Evolutionary conservation across 2,797 vertebrate species (phyloP), one percentile per base, ranked within the genome.

Genomic region (Gymnoscopelus braueri): DNA sequence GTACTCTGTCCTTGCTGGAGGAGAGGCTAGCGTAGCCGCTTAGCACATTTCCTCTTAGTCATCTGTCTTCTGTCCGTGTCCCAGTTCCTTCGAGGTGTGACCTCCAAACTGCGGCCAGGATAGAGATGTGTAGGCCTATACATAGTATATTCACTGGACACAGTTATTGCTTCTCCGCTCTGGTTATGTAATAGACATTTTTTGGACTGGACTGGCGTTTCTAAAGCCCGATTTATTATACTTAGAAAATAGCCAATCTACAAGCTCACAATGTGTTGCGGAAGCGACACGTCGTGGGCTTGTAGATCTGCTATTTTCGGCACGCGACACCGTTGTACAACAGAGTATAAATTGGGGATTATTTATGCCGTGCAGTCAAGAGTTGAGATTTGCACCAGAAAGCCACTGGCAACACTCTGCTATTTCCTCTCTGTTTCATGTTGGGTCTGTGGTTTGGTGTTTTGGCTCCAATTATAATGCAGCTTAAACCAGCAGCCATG

Each of bases 361-460:
- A 11, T 14, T 14, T 50, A 7, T 14, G 60, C 23, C 65, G 54
- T 65, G 52, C 58, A 35, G 63, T 70, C 61, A 57, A 50, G 39
- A 71, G 57, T 72, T 39, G 47, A 67, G 44, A 15, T 57, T 72
- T 0, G 2, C 68, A 47, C 6, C 48, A 69, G 29, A 59, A 78
- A 69, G 62, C 67, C 66, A 47, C 39, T 26, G 56, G 67, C 58
- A 69, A 65, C 61, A 29, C 62, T 64, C 35, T 49, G 5, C 63
- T 55, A 44, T 44, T 71, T 67, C 63, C 11, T 49, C 60, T 77
- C 64, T 1, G 4, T 48, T 65, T 73, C 56, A 49, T 71, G 61
- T 65, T 48, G 65, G 39, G 67, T 52, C 64, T 89, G 83, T 76
- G 87, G 83, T 50, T 74, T 67, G 64, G 50, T 77, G 83, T 82